Conservation (phyloP, 2,888 invertebrate species). For the Elegia similella region DNA sequence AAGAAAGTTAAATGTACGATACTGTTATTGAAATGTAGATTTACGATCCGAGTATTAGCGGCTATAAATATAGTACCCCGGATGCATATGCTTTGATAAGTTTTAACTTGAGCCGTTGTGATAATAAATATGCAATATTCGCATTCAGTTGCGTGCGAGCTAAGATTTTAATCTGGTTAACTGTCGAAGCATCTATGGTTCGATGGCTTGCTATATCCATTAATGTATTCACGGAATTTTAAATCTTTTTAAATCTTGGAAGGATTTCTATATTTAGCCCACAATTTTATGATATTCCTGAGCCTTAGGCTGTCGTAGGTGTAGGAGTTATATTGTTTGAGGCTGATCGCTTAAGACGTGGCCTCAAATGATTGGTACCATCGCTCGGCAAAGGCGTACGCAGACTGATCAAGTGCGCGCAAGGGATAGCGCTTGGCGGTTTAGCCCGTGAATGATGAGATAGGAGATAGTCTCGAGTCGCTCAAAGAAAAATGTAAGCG, state of each 20-base stretch:
- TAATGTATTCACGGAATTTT: neutral
- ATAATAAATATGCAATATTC: conserved; percentile 25
- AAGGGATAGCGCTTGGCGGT: no score
- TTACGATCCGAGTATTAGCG: neutral
- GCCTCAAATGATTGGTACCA: no score
- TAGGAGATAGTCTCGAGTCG: no score
- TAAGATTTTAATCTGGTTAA: conserved; percentile 1
- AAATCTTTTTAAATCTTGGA: neutral
- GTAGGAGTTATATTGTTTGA: no score
- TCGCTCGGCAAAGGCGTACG: no score
- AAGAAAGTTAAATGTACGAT: neutral
- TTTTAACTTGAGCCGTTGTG: conserved; percentile 22
- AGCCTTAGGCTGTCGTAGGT: no score
- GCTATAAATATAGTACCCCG: conserved; percentile 14
- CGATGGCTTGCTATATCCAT: neutral
- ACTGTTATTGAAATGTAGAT: conserved; percentile 12
- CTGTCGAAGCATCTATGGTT: neutral
- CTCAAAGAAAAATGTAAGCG: no score
- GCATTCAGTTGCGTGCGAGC: conserved; percentile 17
- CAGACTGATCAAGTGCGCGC: no score
- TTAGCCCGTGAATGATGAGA: no score
- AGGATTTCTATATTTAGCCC: neutral
- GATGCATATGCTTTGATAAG: conserved; percentile 19
- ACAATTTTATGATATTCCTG: no score
- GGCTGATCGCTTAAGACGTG: no score